A percentile compares a stretch with the other conserved stretches of the same genome.
These are phyloP conservation scores for Gymnocypris eckloni DNA, from an alignment of 2,797 vertebrate species.

Conservation along the genomic window DNA sequence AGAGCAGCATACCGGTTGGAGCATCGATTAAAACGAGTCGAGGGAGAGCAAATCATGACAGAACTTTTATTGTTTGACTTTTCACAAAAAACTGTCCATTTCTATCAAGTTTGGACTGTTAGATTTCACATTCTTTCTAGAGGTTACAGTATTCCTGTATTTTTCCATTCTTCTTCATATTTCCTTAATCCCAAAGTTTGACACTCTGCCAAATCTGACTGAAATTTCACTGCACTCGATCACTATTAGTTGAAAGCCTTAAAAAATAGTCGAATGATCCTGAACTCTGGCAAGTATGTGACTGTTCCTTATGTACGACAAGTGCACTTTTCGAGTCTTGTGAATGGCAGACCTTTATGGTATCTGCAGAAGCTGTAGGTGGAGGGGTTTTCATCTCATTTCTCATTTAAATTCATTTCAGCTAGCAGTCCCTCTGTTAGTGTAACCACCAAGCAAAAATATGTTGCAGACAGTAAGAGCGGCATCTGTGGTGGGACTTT, in stretches of 20 bases:
- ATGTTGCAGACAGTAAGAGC: conserved; percentile 49
- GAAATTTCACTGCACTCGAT: conserved; percentile 52
- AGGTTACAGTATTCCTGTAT: conserved; percentile 52
- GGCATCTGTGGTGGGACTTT: conserved; percentile 38
- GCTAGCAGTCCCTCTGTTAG: conserved; percentile 24
- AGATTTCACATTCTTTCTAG: conserved; percentile 62
- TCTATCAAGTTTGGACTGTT: conserved; percentile 39
- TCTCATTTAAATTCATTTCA: conserved; percentile 33
- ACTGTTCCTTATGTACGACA: conserved; percentile 69
- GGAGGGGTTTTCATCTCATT: conserved; percentile 38
- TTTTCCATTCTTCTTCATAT: conserved; percentile 25
- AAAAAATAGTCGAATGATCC: conserved; percentile 54
- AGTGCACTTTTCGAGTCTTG: conserved; percentile 76
- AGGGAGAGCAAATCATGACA: background rate
- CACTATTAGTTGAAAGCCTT: conserved; percentile 67
- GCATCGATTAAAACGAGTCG: background rate
- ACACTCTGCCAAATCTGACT: conserved; percentile 52
- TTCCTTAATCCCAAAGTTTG: conserved; percentile 43
- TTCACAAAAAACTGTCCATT: conserved; percentile 20
- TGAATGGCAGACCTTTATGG: conserved; percentile 22
- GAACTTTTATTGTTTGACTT: conserved; percentile 40
- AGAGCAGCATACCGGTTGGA: background rate
- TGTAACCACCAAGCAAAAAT: conserved; percentile 25
- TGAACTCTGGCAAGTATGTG: conserved; percentile 61
- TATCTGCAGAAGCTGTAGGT: conserved; percentile 20